Conservation (phyloP, 2,888 invertebrate genomes). For the Argyresthia goedartella region DNA sequence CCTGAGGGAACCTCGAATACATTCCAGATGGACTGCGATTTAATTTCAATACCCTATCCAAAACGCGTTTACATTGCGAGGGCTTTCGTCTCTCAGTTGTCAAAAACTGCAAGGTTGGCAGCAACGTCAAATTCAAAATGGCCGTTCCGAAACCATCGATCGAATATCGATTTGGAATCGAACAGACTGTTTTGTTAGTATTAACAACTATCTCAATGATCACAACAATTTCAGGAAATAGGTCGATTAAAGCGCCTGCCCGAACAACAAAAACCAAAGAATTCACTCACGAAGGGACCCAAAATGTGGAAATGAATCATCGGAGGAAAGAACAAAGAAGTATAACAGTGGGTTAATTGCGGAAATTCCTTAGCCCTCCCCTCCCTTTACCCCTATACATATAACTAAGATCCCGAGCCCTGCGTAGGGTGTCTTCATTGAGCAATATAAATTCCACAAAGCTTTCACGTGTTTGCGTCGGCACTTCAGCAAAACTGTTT, state of each 20-base stretch:
- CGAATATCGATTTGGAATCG: too few species aligned
- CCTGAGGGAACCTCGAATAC: too few species aligned
- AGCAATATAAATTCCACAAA: slow-evolving; percentile 13
- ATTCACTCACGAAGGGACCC: not conserved
- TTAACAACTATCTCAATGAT: not conserved
- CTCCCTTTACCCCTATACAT: not conserved
- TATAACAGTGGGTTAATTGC: slow-evolving; percentile 15
- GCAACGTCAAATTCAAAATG: too few species aligned
- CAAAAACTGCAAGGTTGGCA: too few species aligned
- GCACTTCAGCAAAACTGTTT: not conserved
- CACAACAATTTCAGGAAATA: too few species aligned
- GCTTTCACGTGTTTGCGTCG: slow-evolving; percentile 2
- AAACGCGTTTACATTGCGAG: too few species aligned
- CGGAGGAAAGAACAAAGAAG: slow-evolving; percentile 10
- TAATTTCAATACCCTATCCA: too few species aligned
- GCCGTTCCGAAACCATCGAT: too few species aligned
- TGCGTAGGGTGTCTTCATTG: slow-evolving; percentile 11
- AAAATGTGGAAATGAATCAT: slow-evolving; percentile 1
- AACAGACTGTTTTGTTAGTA: too few species aligned
- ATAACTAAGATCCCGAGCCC: not conserved
- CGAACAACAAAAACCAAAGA: not conserved
- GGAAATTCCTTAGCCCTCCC: slow-evolving; percentile 10
- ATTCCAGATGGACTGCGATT: too few species aligned
- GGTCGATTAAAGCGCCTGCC: too few species aligned
- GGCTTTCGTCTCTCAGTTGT: too few species aligned